These are phyloP conservation scores for Phaethornis superciliosus DNA, from an alignment of 2,113 vertebrate genomes.

Conservation along the genomic window DNA sequence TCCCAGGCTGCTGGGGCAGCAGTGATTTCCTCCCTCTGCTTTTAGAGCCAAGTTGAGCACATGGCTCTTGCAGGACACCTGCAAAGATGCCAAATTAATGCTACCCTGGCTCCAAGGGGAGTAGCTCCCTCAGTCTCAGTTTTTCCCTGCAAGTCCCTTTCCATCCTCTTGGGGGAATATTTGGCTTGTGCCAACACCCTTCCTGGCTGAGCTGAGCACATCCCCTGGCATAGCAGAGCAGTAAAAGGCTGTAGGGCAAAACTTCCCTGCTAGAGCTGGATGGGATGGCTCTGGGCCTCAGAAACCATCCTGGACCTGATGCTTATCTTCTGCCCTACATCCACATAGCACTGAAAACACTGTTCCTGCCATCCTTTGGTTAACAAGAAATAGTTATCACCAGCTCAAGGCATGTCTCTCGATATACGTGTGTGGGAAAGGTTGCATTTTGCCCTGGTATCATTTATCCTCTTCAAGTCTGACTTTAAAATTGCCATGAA, in stretches of 20 bases:
- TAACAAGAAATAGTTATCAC: background rate
- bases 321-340: background rate
- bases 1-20: background rate
- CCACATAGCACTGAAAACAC: background rate
- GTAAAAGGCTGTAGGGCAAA: background rate
- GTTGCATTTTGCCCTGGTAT: background rate
- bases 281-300: fast-evolving
- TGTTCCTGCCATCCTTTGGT: background rate
- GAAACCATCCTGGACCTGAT: background rate
- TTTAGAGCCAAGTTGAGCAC: background rate
- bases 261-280: background rate
- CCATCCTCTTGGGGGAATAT: background rate
- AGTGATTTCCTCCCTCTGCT: background rate
- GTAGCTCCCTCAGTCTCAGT: fast-evolving
- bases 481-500: background rate
- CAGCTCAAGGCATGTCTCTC: background rate
- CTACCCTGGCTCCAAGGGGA: fast-evolving
- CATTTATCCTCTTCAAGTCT: background rate
- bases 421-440: fast-evolving
- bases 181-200: fast-evolving
- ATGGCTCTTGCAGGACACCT: background rate
- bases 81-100: background rate
- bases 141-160: background rate
- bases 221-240: background rate
- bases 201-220: background rate